phyloP scores from a whole-genome alignment of 2,113 vertebrate genomes.

The Ptyas mucosa region DNA sequence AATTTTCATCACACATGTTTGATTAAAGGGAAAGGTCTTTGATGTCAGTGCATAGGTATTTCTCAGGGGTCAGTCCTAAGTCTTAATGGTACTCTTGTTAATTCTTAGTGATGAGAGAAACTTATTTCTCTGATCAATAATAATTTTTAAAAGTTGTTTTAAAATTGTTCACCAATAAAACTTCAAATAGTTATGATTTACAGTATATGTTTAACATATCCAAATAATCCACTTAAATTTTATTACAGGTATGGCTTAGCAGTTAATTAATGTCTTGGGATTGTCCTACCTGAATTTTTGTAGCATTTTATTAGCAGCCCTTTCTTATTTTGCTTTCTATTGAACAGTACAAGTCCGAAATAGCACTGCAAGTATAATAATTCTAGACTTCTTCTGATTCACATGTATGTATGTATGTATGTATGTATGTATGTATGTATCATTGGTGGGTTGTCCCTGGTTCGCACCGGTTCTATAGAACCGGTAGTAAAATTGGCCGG shows the following conservation, averaged over 20 bases:
- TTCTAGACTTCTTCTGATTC: background rate
- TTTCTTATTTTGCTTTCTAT: background rate
- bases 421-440: background rate
- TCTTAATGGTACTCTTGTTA: background rate
- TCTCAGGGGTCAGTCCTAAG: background rate
- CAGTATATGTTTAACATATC: background rate
- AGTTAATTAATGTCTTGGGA: background rate
- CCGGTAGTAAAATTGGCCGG: too few species aligned
- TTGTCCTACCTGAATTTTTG: background rate
- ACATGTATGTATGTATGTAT: background rate
- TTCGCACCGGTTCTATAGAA: too few species aligned
- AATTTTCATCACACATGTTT: background rate
- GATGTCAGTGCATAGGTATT: background rate
- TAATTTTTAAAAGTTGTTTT: background rate
- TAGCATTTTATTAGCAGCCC: background rate
- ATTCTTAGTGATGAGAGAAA: background rate
- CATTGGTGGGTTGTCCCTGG: too few species aligned
- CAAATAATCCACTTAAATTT: background rate
- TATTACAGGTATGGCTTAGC: background rate
- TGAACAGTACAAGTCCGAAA: background rate
- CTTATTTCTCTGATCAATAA: background rate
- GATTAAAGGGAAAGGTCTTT: background rate
- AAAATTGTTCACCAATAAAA: background rate
- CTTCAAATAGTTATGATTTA: background rate
- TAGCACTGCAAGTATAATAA: background rate